Evolutionary conservation across 2,113 vertebrate species (phyloP).

Genomic region (Saimiri boliviensis): DNA sequence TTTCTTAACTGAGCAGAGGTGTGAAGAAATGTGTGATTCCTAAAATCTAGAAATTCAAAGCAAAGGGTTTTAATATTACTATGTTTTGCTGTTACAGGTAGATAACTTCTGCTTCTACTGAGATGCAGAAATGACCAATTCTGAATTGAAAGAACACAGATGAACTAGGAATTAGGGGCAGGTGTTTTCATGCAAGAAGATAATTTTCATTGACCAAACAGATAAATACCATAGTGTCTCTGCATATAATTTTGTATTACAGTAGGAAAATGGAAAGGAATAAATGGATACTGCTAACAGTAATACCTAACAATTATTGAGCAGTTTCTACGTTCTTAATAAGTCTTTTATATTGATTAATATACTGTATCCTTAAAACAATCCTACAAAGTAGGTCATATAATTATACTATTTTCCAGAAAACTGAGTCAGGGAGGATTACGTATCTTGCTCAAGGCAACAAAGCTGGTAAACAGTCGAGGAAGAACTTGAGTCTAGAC

Average conservation of each 20-base stretch:
- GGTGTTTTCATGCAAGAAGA: background rate
- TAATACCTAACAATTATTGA: background rate
- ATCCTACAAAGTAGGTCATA: background rate
- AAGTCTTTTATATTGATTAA: background rate
- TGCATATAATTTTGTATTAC: background rate
- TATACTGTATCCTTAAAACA: background rate
- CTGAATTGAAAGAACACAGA: background rate
- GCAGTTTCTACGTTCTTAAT: background rate
- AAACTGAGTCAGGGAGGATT: background rate
- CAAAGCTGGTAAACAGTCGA: background rate
- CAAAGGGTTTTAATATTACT: background rate
- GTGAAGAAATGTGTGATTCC: background rate
- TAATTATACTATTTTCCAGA: background rate
- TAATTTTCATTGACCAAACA: slow-evolving; percentile 38
- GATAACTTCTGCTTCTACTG: background rate
- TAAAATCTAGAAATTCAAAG: slow-evolving; percentile 49
- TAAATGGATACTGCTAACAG: background rate
- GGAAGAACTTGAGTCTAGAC: background rate
- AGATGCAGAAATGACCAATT: background rate
- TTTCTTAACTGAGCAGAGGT: slow-evolving; percentile 15
- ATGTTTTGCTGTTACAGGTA: background rate
- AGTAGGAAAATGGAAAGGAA: background rate
- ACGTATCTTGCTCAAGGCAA: background rate
- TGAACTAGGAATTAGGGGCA: background rate
- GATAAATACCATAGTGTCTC: background rate